Base-by-base conservation (phyloP, 2,888 invertebrate genomes). In the Hirtodrosophila trivittata region DNA sequence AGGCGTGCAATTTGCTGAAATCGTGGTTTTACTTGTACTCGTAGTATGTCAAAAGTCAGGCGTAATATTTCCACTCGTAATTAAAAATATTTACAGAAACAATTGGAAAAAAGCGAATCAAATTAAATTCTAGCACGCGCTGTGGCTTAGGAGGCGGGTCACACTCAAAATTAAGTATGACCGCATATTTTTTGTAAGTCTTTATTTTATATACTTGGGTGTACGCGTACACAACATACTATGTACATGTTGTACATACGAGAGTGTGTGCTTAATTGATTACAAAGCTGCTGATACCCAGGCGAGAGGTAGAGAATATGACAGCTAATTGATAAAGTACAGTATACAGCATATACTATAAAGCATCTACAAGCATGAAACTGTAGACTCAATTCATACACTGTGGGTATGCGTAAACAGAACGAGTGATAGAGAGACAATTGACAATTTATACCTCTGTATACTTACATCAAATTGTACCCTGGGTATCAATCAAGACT, bases 401-500 rank as follows among this genome's bases (percentile, higher is more conserved):
- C 7, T 3, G 38, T 8, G 2, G 18, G 7, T 9, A 55, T 46
- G 28, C 8, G 30, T 43, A 47, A 25, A 55, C 43, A 55, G 12
- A 39, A n/a, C 10, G 32, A 25, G 25, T 30, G 26, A 13, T 33
- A 21, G 55, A 33, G 28, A 32, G 49, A n/a, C 60, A 74, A 65
- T 77, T 76, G 55, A 39, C 45, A 51, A 46, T 38, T 39, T 25
- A n/a, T n/a, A n/a, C n/a, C n/a, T n/a, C n/a, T n/a, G n/a, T n/a
- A 51, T 47, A 47, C 28, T 55, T 51, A 76, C 67, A 76, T 78
- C 55, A 66, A 54, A 49, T 46, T 35, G 25, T 32, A 42, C 39
- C 45, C 51, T 47, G 57, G 41, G 41, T 38, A 80, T 76, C 64
- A 73, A 77, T 76, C 47, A 62, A 76, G 51, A 45, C 13, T 25